These are phyloP conservation scores for Sebastes vulpes DNA, from an alignment of 2,797 vertebrate species.

Conservation along the genomic window DNA sequence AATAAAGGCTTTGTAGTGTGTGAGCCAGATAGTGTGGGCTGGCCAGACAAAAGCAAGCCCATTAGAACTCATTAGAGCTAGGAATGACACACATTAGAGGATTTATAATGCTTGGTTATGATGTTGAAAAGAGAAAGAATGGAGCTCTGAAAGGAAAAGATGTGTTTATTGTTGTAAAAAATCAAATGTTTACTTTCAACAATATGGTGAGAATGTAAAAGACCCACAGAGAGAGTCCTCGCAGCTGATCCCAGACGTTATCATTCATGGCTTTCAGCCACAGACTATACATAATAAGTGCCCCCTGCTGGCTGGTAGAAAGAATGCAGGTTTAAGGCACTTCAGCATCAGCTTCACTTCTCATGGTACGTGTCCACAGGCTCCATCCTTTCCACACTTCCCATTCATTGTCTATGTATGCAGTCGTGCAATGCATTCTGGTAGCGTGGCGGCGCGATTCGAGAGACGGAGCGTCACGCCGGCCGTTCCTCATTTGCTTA, in stretches of 20 bases:
- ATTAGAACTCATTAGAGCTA: conserved; percentile 58
- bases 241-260: conserved; percentile 11
- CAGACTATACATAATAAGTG: no score
- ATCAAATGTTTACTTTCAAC: conserved; percentile 24
- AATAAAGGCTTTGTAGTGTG: conserved; percentile 38
- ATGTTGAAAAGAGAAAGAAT: background rate
- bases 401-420: no score
- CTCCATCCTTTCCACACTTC: no score
- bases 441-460: no score
- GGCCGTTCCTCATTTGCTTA: no score
- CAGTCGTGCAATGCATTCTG: no score
- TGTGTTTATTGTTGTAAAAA: conserved; percentile 17
- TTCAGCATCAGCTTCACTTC: no score
- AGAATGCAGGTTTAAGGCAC: no score
- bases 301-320: no score
- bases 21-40: conserved; percentile 40
- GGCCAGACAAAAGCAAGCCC: conserved; percentile 44
- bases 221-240: background rate
- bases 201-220: conserved; percentile 1
- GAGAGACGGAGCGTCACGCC: no score
- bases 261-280: conserved; percentile 28
- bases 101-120: background rate
- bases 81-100: conserved; percentile 35
- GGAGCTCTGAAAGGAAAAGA: conserved; percentile 7
- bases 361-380: no score